phyloP scores from a whole-genome alignment of 2,797 vertebrate species.

The Tenualosa ilisha region DNA sequence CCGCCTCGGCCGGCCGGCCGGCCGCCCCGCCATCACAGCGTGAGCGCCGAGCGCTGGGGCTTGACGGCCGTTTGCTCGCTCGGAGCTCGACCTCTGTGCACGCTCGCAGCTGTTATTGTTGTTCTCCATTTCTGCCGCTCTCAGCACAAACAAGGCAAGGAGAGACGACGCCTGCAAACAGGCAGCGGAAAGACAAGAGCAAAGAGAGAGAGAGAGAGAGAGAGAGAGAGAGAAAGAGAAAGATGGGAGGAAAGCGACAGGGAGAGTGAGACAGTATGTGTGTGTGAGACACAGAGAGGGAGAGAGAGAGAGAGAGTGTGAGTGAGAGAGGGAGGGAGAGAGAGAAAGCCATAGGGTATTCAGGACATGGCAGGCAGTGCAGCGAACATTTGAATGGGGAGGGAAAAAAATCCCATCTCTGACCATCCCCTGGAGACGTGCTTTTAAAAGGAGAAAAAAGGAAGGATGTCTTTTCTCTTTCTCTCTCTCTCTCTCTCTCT shows the following conservation, averaged over 20 bases:
- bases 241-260: neutral
- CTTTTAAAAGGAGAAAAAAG: slow-evolving; percentile 1
- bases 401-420: slow-evolving; percentile 3
- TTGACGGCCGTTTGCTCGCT: neutral
- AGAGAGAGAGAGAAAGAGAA: neutral
- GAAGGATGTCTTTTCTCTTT: neutral
- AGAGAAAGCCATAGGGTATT: neutral
- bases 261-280: too few species aligned
- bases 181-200: neutral
- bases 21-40: neutral
- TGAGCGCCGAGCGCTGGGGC: neutral
- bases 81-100: neutral
- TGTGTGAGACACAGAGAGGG: too few species aligned
- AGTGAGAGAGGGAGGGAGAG: neutral
- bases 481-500: neutral
- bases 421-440: slow-evolving; percentile 9
- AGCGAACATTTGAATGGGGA: slow-evolving; percentile 24
- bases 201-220: neutral
- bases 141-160: slow-evolving; percentile 57
- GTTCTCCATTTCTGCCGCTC: slow-evolving; percentile 64
- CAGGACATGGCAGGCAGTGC: neutral
- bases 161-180: slow-evolving; percentile 23
- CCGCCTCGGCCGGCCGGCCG: too few species aligned
- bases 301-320: neutral
- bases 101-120: slow-evolving; percentile 60